Evolutionary conservation across 2,797 vertebrate species (phyloP).

Genomic region (Phoeniculus purpureus): DNA sequence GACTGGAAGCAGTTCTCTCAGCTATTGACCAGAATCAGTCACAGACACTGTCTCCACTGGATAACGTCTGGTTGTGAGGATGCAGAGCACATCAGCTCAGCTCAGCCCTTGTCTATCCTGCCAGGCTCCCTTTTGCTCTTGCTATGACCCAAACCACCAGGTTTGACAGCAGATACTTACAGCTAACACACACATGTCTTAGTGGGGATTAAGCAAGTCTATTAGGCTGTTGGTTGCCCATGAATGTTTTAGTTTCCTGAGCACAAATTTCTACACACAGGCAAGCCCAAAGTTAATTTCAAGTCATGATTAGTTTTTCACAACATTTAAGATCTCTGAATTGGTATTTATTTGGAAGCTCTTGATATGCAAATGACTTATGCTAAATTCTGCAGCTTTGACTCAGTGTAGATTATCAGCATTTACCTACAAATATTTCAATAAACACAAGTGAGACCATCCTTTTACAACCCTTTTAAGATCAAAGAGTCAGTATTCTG

Average conservation of each 20-base stretch:
- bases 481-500: conserved; percentile 69
- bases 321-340: conserved; percentile 67
- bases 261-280: neutral
- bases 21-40: neutral
- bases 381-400: conserved; percentile 73
- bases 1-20: neutral
- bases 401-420: conserved; percentile 72
- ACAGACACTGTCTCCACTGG: neutral
- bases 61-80: neutral
- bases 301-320: conserved; percentile 69
- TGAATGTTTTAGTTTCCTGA: neutral
- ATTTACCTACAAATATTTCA: conserved; percentile 74
- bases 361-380: conserved; percentile 75
- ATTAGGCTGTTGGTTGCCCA: neutral
- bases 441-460: conserved; percentile 71
- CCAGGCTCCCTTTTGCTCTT: neutral
- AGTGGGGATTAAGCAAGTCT: neutral
- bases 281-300: conserved; percentile 64
- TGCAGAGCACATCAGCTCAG: neutral
- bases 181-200: neutral
- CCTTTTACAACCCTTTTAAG: conserved; percentile 71
- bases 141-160: neutral
- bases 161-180: neutral
- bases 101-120: neutral
- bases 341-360: conserved; percentile 72